Base-by-base conservation (phyloP, 2,888 invertebrate species). In the Synanthedon myopaeformis region DNA sequence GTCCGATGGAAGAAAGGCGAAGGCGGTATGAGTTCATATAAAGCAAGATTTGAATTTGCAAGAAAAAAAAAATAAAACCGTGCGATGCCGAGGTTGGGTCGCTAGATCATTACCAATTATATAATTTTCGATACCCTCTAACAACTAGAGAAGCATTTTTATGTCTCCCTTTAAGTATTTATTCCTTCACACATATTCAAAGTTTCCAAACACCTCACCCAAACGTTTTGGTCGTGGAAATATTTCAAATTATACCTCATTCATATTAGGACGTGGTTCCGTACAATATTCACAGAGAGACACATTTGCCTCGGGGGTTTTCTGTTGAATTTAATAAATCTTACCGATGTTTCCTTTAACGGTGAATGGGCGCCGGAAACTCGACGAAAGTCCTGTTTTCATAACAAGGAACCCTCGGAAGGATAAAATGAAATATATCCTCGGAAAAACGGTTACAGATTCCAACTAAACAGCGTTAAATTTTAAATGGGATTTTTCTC, bases 311-410 rank as follows among this genome's bases (percentile, higher is more conserved):
- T 53, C 52, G 52, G 62, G 66, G 60, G 59, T 65, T 69, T 35
- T 66, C 55, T 59, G 65, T 66, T 62, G 67, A 67, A 76, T 76
- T 79, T 74, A 77, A 79, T 80, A 77, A 77, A 78, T 79, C 73
- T 70, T 66, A 60, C 64, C 68, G 62, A 70, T 72, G 72, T 71
- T 75, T 72, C 72, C 69, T 70, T 63, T 61, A 57, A 57, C 63
- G 58, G 55, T 72, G 71, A 74, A 72, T 71, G 65, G 66, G 57
- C 56, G 59, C 65, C 70, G 70, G 28, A 68, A 70, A 64, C 69
- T 62, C 60, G 58, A 49, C 58, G 56, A 66, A 66, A 69, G 67
- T 68, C 67, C 67, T 70, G 70, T 72, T 74, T 73, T 74, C 76
- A 72, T 72, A 76, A 74, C 70, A 70, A 67, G 62, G 58, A 63